Conservation (phyloP, 2,113 vertebrate genomes). For the Pagrus major region DNA sequence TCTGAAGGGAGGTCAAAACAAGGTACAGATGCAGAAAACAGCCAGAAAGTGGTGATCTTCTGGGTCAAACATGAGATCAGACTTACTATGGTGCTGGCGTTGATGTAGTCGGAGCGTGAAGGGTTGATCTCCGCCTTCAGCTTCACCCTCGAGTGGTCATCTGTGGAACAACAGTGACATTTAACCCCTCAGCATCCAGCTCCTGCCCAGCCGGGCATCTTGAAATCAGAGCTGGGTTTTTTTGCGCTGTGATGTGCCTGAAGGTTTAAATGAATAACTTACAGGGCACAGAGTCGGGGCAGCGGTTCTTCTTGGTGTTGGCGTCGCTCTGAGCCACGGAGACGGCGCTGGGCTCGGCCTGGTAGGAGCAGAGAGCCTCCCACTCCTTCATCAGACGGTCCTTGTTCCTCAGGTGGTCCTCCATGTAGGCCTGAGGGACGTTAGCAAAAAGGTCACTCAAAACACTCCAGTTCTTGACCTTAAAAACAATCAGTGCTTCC, state of each 20-base stretch:
- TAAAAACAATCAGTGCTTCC: no score
- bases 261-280: conserved; percentile 67
- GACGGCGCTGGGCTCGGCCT: conserved; percentile 92
- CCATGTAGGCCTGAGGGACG: conserved; percentile 93
- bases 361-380: conserved; percentile 95
- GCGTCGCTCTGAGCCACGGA: conserved; percentile 86
- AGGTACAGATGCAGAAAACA: no score
- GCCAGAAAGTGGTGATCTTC: no score
- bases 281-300: conserved; percentile 92
- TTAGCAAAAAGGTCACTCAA: neutral
- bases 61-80: neutral
- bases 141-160: conserved; percentile 94
- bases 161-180: conserved; percentile 74
- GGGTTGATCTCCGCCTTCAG: conserved; percentile 93
- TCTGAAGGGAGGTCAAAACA: conserved; percentile 86
- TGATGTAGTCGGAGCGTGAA: conserved; percentile 95
- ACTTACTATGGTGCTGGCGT: conserved; percentile 89
- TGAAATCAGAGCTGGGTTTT: neutral
- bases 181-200: neutral
- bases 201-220: no score
- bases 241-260: neutral
- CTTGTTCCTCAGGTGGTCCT: conserved; percentile 96
- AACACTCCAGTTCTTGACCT: no score
- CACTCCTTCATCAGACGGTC: conserved; percentile 96
- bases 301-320: conserved; percentile 96